Percentiles rank a stretch among this genome's conserved stretches.
Evolutionary conservation across 2,888 invertebrate genomes (phyloP).

Genomic region (Junonia oenone): DNA sequence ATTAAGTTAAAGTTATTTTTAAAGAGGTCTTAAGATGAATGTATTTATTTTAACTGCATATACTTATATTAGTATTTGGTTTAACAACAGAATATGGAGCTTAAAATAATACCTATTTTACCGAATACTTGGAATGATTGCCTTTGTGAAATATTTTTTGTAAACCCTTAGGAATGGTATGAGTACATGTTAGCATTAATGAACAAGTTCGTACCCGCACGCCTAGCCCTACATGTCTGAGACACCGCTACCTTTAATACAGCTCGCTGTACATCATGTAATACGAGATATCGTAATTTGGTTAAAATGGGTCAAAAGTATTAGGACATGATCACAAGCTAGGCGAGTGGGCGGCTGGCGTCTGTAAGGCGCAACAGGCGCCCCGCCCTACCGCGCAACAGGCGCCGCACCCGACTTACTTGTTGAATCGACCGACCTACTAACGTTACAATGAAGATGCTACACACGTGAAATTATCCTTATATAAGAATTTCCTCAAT

Average conservation of each 20-base stretch:
- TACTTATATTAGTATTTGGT: too few species aligned
- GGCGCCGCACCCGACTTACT: constrained; percentile 69
- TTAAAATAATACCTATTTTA: too few species aligned
- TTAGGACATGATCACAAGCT: constrained; percentile 54
- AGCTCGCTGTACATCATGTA: background rate
- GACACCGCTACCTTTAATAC: background rate
- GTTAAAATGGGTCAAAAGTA: constrained; percentile 61
- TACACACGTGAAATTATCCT: constrained; percentile 42
- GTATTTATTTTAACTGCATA: too few species aligned
- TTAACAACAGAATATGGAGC: too few species aligned
- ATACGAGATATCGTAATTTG: constrained; percentile 4
- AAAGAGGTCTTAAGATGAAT: too few species aligned
- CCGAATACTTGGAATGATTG: too few species aligned
- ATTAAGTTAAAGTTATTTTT: too few species aligned
- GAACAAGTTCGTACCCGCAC: too few species aligned
- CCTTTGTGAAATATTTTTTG: too few species aligned
- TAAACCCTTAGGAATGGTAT: too few species aligned
- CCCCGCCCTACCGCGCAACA: constrained; percentile 65
- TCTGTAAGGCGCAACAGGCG: constrained; percentile 75
- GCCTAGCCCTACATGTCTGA: too few species aligned
- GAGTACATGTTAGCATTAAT: too few species aligned
- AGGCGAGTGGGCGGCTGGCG: constrained; percentile 61
- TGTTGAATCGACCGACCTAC: constrained; percentile 80
- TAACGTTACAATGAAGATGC: constrained; percentile 64
- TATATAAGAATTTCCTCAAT: constrained; percentile 8